Evolutionary conservation across 1,140 invertebrate genomes (phyloP).

Genomic region (Adelges cooleyi): DNA sequence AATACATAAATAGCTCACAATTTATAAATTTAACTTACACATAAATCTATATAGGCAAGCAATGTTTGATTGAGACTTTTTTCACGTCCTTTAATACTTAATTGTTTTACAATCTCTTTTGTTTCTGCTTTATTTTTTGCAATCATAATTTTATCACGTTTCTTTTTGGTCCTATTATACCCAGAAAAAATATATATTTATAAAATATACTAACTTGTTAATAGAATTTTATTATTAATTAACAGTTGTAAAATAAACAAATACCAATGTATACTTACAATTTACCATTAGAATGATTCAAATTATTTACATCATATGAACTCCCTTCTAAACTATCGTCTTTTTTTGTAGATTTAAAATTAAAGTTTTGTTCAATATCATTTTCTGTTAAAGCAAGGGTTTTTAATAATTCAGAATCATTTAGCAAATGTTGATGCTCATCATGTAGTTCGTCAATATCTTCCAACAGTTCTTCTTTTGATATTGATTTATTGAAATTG

Average conservation of each 20-base stretch:
- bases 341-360: not conserved
- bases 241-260: not conserved
- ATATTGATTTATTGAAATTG: not conserved
- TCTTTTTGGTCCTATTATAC: not conserved
- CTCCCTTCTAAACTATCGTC: too few species aligned
- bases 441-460: constrained; percentile 9
- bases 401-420: constrained; percentile 13
- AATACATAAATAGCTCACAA: too few species aligned
- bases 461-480: constrained; percentile 5
- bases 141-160: not conserved
- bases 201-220: too few species aligned
- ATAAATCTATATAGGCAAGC: constrained; percentile 29
- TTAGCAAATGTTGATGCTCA: not conserved
- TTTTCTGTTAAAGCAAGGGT: constrained; percentile 4
- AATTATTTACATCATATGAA: too few species aligned
- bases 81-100: constrained; percentile 13
- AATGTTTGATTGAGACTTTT: constrained; percentile 31
- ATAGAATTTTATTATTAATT: not conserved
- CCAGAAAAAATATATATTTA: too few species aligned
- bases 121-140: not conserved
- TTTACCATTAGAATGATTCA: not conserved
- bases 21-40: constrained; percentile 31
- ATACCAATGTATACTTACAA: not conserved
- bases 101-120: not conserved
- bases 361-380: constrained; percentile 4